Evolutionary conservation across 1,140 invertebrate genomes (phyloP).

Genomic region (Cotesia chilonis): DNA sequence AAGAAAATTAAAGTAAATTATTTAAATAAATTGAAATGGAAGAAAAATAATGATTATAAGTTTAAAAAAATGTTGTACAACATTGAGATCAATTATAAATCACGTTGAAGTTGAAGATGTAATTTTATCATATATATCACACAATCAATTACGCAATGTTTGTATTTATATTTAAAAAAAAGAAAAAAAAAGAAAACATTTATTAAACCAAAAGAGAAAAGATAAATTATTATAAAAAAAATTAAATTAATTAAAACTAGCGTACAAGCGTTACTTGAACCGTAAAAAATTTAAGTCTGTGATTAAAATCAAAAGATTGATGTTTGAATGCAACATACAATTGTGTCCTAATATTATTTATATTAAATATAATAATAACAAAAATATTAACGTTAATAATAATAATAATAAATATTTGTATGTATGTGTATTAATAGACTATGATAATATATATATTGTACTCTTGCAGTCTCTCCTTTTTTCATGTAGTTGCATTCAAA

Average conservation of each 20-base stretch:
- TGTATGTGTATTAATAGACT: too few species aligned
- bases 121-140: conserved; percentile 26
- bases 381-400: not conserved
- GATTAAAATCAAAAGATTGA: conserved; percentile 37
- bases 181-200: not conserved
- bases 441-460: too few species aligned
- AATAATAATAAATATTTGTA: not conserved
- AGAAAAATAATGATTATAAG: not conserved
- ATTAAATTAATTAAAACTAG: not conserved
- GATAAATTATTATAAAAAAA: not conserved
- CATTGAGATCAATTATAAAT: conserved; percentile 21
- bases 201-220: not conserved
- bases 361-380: conserved; percentile 21
- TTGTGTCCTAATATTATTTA: conserved; percentile 21
- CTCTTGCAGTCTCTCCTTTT: conserved; percentile 39
- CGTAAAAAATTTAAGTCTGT: conserved; percentile 36
- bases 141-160: conserved; percentile 5
- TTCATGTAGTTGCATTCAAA: conserved; percentile 42
- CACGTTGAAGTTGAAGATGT: conserved; percentile 27
- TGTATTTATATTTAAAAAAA: conserved; percentile 12
- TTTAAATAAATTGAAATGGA: not conserved
- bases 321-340: conserved; percentile 32
- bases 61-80: not conserved
- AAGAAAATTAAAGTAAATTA: not conserved
- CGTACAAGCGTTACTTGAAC: conserved; percentile 3